Evolutionary conservation across 2,113 vertebrate species (phyloP), one percentile per base, ranked within the genome.

Genomic region (Taurulus bubalis): DNA sequence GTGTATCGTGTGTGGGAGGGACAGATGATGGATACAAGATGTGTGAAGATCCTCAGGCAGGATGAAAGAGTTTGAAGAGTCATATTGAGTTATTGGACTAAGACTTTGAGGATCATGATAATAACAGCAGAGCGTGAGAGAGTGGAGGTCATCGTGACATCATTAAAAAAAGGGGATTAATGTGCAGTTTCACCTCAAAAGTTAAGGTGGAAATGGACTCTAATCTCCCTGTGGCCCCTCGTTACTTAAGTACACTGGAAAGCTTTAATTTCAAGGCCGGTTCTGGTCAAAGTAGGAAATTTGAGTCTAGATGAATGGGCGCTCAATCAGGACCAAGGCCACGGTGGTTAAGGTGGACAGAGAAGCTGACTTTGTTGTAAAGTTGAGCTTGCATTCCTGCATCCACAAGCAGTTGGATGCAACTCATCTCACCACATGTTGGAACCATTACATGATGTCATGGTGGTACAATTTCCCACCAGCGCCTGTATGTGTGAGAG

Each of bases 371-470:
- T 82, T 56, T 26, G 68, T 40, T 69, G 75, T 79, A 58, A 79
- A 87, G 58, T 73, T 66, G 45, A 79, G 67, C 16, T 32, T 16
- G 30, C 73, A 58, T 80, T 75, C 73, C 72, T 56, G 68, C 72
- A 74, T 89, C 82, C 28, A 58, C 40, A 36, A 67, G 56, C 60
- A 58, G 86, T 67, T 72, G 82, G 82, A 79, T 80, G 70, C 82
- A 71, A 84, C 55, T 80, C 63, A 0, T 77, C 84, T 66, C 66
- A 14, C 58, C 89, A 91, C 92, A 94, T 92, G 91, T 70, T 92
- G 91, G 71, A 93, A 64, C 64, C 77, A 92, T 94, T 93, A 93
- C 78, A 90, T 92, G 91, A 92, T 90, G 88, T 91, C 89, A 94
- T 87, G 83, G 82, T 87, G 87, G 88, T 90, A 85, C 75, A 65